Conservation (phyloP, 2,113 vertebrate species). For the Platycercus adscitus region DNA sequence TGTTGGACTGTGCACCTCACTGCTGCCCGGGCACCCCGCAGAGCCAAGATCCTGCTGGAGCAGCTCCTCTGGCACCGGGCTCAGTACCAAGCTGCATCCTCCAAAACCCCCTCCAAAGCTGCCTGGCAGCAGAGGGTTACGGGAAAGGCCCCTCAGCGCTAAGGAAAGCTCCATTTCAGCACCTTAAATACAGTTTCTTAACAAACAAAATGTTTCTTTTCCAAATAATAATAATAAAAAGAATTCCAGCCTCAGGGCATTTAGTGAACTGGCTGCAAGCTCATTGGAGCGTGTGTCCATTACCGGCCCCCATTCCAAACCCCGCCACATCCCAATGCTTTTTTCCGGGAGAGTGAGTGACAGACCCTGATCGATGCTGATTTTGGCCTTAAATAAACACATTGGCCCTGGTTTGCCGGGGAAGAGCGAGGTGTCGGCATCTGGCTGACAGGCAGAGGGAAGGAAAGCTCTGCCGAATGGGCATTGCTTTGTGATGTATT, state of each 20-base stretch:
- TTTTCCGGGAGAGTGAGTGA: neutral
- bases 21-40: neutral
- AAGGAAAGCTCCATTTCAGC: neutral
- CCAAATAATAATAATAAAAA: neutral
- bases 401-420: neutral
- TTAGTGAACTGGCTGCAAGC: constrained; percentile 19
- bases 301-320: neutral
- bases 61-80: neutral
- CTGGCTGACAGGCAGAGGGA: neutral
- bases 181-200: constrained; percentile 29
- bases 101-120: neutral
- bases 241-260: neutral
- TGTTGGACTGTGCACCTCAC: rapidly evolving
- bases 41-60: neutral
- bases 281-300: constrained; percentile 43
- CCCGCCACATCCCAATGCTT: neutral
- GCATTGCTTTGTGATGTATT: neutral
- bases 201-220: constrained; percentile 57
- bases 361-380: constrained; percentile 12
- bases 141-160: neutral
- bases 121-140: neutral
- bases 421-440: neutral
- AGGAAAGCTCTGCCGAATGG: neutral
- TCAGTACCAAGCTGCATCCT: neutral
- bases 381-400: constrained; percentile 19